phyloP scores from a whole-genome alignment of 2,113 vertebrate species.

The Crotalus viridis region DNA sequence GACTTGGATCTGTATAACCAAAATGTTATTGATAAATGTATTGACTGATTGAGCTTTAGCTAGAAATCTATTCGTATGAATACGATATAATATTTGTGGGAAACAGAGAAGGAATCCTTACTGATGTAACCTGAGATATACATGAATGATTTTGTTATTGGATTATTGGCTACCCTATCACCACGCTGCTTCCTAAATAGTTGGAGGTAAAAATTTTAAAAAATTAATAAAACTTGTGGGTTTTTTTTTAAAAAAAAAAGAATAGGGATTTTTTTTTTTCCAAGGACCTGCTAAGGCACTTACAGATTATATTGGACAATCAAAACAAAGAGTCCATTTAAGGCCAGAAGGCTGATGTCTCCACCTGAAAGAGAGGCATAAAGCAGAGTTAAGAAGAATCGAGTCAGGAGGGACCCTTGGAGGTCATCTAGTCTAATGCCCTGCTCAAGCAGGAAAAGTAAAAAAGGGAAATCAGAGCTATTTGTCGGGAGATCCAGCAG shows the following conservation, averaged over 20 bases:
- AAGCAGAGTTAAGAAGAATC: not conserved
- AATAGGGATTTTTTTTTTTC: not conserved
- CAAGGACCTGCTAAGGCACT: conserved; percentile 62
- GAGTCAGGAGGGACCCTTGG: not conserved
- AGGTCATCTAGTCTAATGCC: not conserved
- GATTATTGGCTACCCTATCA: too few relatives aligned
- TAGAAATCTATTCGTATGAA: too few relatives aligned
- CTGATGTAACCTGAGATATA: too few relatives aligned
- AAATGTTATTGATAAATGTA: too few relatives aligned
- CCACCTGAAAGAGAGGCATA: conserved; percentile 76
- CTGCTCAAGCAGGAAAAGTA: not conserved
- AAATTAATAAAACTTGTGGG: too few relatives aligned
- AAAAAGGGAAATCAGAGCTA: not conserved
- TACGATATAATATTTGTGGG: too few relatives aligned
- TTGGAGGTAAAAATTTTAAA: too few relatives aligned
- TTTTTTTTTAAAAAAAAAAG: not conserved
- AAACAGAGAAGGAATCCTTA: too few relatives aligned
- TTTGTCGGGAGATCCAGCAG: not conserved
- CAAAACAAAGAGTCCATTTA: conserved; percentile 93
- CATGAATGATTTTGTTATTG: too few relatives aligned
- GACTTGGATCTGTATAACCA: too few relatives aligned
- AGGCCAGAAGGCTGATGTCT: conserved; percentile 89
- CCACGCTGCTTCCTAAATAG: too few relatives aligned
- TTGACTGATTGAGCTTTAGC: too few relatives aligned
- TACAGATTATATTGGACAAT: conserved; percentile 96